phyloP scores from a whole-genome alignment of 2,888 invertebrate genomes.

The Synanthedon vespiformis region DNA sequence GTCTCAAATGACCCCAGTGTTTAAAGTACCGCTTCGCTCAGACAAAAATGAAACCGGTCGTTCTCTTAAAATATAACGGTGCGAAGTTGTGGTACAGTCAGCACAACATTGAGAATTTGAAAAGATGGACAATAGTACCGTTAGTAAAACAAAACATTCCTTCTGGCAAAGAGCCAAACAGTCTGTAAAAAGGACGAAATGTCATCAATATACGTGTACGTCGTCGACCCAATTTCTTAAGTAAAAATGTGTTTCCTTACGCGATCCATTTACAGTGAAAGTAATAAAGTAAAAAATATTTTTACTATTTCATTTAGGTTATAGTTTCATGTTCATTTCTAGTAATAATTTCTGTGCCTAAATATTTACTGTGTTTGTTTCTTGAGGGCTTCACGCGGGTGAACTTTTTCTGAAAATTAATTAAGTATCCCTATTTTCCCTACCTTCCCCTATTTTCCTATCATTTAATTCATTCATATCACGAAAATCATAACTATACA shows the following conservation, averaged over 20 bases:
- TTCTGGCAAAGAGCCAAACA: conserved; percentile 35
- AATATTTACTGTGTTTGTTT: too few relatives aligned
- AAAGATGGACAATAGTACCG: conserved; percentile 22
- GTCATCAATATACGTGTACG: conserved; percentile 41
- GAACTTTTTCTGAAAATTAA: too few relatives aligned
- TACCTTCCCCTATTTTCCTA: too few relatives aligned
- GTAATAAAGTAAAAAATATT: background rate
- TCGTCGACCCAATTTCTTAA: conserved; percentile 26
- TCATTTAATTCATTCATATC: too few relatives aligned
- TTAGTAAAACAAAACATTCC: conserved; percentile 32
- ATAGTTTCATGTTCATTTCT: too few relatives aligned
- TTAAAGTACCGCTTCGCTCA: background rate
- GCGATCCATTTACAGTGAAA: background rate
- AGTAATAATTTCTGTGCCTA: too few relatives aligned
- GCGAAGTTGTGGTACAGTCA: background rate
- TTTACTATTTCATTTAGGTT: too few relatives aligned
- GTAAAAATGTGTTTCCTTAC: conserved; percentile 7
- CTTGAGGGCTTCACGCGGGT: too few relatives aligned
- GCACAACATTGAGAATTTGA: conserved; percentile 13
- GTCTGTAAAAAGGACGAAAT: conserved; percentile 25
- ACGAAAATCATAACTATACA: too few relatives aligned
- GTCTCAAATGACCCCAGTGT: background rate
- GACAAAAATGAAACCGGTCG: background rate
- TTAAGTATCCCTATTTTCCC: too few relatives aligned
- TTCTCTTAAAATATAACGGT: background rate